These are phyloP conservation scores for Heliconius erato DNA, from an alignment of 2,888 invertebrate genomes.

Conservation along the genomic window DNA sequence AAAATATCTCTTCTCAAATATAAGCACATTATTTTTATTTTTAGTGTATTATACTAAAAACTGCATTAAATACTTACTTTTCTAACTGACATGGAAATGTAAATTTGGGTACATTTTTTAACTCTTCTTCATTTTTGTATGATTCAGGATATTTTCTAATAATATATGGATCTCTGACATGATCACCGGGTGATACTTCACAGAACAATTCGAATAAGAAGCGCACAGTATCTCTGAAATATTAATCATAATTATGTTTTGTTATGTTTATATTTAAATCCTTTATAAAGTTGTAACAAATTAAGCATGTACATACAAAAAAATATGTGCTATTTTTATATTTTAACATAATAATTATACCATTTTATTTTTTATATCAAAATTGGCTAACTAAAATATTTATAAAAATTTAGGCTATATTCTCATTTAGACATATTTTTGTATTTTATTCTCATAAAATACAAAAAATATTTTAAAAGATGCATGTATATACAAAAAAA, in stretches of 20 bases:
- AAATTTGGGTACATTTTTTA: constrained; percentile 95
- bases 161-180: constrained; percentile 88
- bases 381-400: too few relatives aligned
- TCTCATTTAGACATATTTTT: too few relatives aligned
- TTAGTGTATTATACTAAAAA: background rate
- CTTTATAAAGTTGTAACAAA: too few relatives aligned
- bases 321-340: too few relatives aligned
- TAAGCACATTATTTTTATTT: background rate
- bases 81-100: constrained; percentile 89
- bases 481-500: background rate
- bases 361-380: too few relatives aligned
- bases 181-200: constrained; percentile 90
- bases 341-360: too few relatives aligned
- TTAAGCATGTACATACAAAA: too few relatives aligned
- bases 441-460: background rate
- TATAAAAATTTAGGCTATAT: too few relatives aligned
- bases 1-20: background rate
- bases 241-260: constrained; percentile 37
- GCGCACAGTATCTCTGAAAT: constrained; percentile 91
- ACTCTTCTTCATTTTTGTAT: constrained; percentile 93
- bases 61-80: constrained; percentile 66
- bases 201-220: constrained; percentile 93
- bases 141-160: constrained; percentile 94
- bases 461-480: background rate
- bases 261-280: too few relatives aligned